These are phyloP conservation scores for Pongo abelii DNA, from an alignment of 2,113 vertebrate species.

Conservation along the genomic window DNA sequence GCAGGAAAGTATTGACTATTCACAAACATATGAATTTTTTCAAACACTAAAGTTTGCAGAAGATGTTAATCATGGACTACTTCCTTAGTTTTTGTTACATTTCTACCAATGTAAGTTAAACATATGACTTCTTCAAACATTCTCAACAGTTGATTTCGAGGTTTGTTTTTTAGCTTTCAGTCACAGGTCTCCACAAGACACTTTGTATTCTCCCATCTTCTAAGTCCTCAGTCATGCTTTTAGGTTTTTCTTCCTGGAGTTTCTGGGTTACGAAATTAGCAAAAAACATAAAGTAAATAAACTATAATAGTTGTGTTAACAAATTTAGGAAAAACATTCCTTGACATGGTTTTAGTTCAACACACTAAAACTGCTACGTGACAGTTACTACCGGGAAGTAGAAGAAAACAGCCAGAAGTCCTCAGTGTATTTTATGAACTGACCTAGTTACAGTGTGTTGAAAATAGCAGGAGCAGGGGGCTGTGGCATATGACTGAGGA, in stretches of 20 bases:
- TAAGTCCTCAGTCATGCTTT: no score
- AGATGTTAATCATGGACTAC: neutral
- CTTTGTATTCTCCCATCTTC: no score
- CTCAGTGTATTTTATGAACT: neutral
- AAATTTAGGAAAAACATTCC: neutral
- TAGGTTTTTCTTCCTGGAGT: no score
- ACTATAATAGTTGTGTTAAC: no score
- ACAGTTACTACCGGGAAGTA: neutral
- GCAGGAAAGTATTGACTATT: no score
- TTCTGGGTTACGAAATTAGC: no score
- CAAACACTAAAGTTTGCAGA: neutral
- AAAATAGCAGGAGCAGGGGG: no score
- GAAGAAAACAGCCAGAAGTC: neutral
- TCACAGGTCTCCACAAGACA: no score
- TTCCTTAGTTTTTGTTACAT: neutral
- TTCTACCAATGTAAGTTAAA: slow-evolving; percentile 31
- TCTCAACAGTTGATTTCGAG: slow-evolving; percentile 81
- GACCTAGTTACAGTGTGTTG: neutral
- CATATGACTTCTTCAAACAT: neutral
- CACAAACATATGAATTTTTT: neutral
- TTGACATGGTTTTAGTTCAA: neutral
- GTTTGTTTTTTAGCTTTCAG: no score
- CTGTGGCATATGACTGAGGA: no score
- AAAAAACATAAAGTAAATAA: no score
- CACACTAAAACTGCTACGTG: neutral